Conservation (phyloP, 2,888 invertebrate genomes). For the Meloe dianella region DNA sequence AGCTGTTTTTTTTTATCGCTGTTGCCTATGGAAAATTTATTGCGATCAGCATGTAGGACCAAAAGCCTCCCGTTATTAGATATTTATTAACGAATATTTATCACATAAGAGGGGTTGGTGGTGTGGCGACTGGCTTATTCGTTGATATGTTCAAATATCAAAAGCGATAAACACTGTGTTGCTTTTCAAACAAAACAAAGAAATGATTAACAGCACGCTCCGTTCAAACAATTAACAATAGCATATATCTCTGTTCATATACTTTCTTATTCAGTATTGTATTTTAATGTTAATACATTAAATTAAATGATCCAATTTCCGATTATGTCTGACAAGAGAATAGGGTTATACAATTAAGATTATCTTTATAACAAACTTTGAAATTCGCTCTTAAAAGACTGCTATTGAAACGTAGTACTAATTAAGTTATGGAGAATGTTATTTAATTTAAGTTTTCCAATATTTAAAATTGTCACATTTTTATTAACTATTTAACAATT, state of each 20-base stretch:
- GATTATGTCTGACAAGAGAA: background rate
- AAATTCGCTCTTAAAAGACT: background rate
- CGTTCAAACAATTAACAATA: constrained; percentile 15
- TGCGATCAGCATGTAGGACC: constrained; percentile 9
- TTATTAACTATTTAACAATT: background rate
- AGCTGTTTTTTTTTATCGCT: constrained; percentile 12
- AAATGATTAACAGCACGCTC: constrained; percentile 20
- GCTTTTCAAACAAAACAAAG: constrained; percentile 17
- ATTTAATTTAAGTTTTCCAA: background rate
- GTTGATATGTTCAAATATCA: constrained; percentile 18
- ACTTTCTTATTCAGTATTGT: constrained; percentile 9
- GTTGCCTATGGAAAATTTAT: constrained; percentile 17
- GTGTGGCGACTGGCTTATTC: constrained; percentile 10
- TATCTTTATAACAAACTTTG: constrained; percentile 13
- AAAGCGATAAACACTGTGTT: constrained; percentile 18
- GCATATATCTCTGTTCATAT: constrained; percentile 1
- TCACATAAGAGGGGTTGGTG: constrained; percentile 23
- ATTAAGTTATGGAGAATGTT: background rate
- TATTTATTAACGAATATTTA: constrained; percentile 44
- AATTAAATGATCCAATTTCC: constrained; percentile 11
- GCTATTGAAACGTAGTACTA: background rate
- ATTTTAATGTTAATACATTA: constrained; percentile 15
- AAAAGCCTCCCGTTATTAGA: constrained; percentile 31
- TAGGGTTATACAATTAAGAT: constrained; percentile 25
- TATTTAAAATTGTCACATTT: background rate